Base-by-base conservation (phyloP, 2,888 invertebrate species). In the Scaptomyza cyrtandrae region DNA sequence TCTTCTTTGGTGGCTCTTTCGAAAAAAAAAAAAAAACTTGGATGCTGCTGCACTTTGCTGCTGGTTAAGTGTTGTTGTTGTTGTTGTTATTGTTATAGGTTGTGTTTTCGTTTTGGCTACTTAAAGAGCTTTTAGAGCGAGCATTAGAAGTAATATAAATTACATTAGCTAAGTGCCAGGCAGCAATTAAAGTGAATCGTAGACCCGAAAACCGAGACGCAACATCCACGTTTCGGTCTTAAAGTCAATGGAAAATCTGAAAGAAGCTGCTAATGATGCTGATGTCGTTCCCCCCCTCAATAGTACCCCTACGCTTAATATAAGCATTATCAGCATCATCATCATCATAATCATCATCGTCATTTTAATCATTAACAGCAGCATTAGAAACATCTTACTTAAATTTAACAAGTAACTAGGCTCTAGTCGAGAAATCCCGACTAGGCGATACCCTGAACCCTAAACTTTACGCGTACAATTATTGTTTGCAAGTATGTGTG, bases 121-220 rank as follows among this genome's bases (percentile, higher is more conserved):
- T 82, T 87, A 83, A 79, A 83, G 88, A 83, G 88, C 88, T 89
- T 89, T 88, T 85, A 83, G 89, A 83, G 86, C 86, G 89, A 83
- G 86, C 86, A 75, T 57, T 80, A 80, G 78, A 80, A 76, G 80
- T 80, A 80, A 86, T 88, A 88, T 86, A 88, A 81, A 87, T 81
- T 86, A 86, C 86, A 89, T 86, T 80, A 82, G 88, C 82, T 78
- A 80, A 81, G 78, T 77, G 78, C 84, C 78, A 71, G 71, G 80
- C 72, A 67, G 83, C 86, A 86, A 84, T 88, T 83, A 88, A 86
- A 80, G 64, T 46, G 54, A 57, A 62, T 19, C 63, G 45, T 59
- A 27, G 56, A 39, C 39, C 54, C 31, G 48, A 39, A 7, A 37
- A 1, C 19, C 19, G 19, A 19, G 19, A 24, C 24, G 24, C 24